phyloP scores from a whole-genome alignment of 2,797 vertebrate genomes.

The Liparis tanakae region DNA sequence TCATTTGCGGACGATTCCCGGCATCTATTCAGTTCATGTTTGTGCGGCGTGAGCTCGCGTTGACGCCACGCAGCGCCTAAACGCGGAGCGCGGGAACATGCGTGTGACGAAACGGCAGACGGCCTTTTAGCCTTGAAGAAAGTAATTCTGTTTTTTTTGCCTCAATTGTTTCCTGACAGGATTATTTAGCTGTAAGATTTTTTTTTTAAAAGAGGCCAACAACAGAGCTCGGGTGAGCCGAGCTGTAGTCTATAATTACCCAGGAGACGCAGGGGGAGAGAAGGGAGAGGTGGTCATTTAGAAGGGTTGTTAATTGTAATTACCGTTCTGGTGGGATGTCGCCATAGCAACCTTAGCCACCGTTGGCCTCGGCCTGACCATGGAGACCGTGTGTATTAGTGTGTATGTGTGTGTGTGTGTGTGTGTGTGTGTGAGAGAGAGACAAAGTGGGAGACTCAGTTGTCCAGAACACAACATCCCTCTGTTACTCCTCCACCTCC shows the following conservation, averaged over 20 bases:
- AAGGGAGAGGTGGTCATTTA: constrained; percentile 76
- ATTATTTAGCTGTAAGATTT: constrained; percentile 67
- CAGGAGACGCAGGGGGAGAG: constrained; percentile 58
- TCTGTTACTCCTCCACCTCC: background rate
- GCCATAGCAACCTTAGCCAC: constrained; percentile 73
- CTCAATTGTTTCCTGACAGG: constrained; percentile 61
- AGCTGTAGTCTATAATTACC: constrained; percentile 76
- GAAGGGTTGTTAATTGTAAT: constrained; percentile 81
- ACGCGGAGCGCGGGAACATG: constrained; percentile 24
- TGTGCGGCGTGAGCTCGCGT: constrained; percentile 15
- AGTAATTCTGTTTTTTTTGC: constrained; percentile 25
- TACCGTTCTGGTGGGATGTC: constrained; percentile 75
- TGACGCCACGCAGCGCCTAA: constrained; percentile 25
- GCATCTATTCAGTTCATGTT: constrained; percentile 24
- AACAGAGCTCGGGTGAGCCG: constrained; percentile 59
- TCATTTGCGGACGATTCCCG: constrained; percentile 12
- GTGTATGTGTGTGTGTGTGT: constrained; percentile 2
- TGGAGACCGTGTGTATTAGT: constrained; percentile 16
- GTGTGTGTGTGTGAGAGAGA: constrained; percentile 4
- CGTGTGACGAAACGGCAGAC: constrained; percentile 54
- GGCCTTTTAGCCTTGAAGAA: constrained; percentile 51
- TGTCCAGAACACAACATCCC: constrained; percentile 33
- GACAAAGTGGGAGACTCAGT: constrained; percentile 18
- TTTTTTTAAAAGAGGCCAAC: constrained; percentile 63
- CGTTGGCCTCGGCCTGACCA: constrained; percentile 61